A percentile compares a stretch with the other conserved stretches of the same genome.
These are phyloP conservation scores for Prolemur simus DNA, from an alignment of 2,113 vertebrate genomes.

Conservation along the genomic window DNA sequence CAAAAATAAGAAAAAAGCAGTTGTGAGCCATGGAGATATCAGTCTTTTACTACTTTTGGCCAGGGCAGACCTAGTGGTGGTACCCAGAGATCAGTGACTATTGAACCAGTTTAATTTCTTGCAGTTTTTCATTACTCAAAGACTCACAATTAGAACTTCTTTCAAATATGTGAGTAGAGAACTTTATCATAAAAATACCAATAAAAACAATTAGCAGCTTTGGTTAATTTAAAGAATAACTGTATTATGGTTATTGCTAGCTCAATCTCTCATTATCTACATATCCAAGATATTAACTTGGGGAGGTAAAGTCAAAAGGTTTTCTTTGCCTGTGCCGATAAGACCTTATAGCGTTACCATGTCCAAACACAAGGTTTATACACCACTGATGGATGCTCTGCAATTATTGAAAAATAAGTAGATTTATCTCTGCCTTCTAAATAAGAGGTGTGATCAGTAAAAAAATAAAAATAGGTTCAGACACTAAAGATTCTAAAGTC, in stretches of 20 bases:
- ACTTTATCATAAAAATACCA: constrained; percentile 15
- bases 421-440: not conserved
- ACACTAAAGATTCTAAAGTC: not conserved
- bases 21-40: not conserved
- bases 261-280: not conserved
- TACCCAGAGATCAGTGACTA: constrained; percentile 1
- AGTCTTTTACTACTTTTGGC: not conserved
- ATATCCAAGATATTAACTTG: not conserved
- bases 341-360: not conserved
- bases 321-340: not conserved
- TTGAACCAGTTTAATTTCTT: not conserved
- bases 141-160: not conserved
- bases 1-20: constrained; percentile 13
- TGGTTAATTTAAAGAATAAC: not conserved
- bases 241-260: not conserved
- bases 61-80: not conserved
- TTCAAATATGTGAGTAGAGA: constrained; percentile 9
- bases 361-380: not conserved
- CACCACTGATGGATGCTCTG: not conserved
- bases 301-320: not conserved
- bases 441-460: not conserved
- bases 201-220: not conserved
- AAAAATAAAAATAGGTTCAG: constrained; percentile 18
- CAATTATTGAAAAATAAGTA: constrained; percentile 5
- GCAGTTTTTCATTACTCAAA: not conserved